Evolutionary conservation across 2,888 invertebrate species (phyloP).

Genomic region (Diarsia rubi): DNA sequence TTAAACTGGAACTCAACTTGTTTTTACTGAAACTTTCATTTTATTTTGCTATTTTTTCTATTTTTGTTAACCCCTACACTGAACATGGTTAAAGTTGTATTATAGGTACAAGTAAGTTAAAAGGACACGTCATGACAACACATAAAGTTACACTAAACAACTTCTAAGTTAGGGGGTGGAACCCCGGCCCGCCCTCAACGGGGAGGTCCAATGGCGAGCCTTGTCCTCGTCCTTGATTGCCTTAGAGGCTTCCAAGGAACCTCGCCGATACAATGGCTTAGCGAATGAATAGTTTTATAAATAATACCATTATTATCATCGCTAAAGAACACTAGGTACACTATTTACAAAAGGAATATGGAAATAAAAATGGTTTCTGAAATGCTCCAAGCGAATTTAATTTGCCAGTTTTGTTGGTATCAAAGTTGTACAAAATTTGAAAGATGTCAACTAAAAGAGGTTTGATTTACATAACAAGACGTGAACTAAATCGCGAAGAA

Average conservation of each 20-base stretch:
- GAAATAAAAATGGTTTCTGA: slow-evolving; percentile 37
- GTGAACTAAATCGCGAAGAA: background rate
- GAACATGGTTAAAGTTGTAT: slow-evolving; percentile 25
- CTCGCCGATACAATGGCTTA: slow-evolving; percentile 62
- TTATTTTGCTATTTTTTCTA: slow-evolving; percentile 26
- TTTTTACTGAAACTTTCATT: slow-evolving; percentile 41
- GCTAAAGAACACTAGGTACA: slow-evolving; percentile 54
- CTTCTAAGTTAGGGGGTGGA: slow-evolving; percentile 60
- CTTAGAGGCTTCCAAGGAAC: slow-evolving; percentile 68
- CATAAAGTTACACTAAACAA: slow-evolving; percentile 31
- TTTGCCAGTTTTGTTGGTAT: slow-evolving; percentile 24
- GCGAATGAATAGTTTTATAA: slow-evolving; percentile 67
- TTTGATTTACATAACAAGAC: background rate
- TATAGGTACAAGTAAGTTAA: slow-evolving; percentile 8
- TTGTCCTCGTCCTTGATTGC: slow-evolving; percentile 70
- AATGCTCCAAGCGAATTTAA: slow-evolving; percentile 61
- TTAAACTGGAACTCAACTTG: slow-evolving; percentile 37
- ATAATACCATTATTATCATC: slow-evolving; percentile 49
- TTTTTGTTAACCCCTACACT: slow-evolving; percentile 39
- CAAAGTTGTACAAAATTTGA: slow-evolving; percentile 3
- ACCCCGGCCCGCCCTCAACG: slow-evolving; percentile 74
- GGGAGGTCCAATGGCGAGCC: slow-evolving; percentile 75
- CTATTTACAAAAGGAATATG: slow-evolving; percentile 41
- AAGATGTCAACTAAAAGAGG: background rate
- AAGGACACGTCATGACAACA: slow-evolving; percentile 15